A percentile compares a stretch with the other conserved stretches of the same genome.
phyloP scores from a whole-genome alignment of 2,797 vertebrate genomes.

The Pipistrellus kuhlii region DNA sequence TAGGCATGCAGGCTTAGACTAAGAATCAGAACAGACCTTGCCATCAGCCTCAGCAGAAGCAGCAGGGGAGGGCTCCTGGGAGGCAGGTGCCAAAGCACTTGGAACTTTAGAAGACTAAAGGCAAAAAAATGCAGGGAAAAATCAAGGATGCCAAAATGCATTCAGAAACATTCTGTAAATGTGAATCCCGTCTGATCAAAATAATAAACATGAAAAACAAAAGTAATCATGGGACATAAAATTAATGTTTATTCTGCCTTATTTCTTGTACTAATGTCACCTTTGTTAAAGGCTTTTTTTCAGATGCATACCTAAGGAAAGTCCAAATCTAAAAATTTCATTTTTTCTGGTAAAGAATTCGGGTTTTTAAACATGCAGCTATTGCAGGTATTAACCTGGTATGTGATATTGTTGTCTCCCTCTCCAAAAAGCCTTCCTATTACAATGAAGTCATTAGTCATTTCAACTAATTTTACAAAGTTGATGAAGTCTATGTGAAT shows the following conservation, averaged over 20 bases:
- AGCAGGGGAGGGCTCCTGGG: slow-evolving; percentile 91
- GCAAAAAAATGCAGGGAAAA: slow-evolving; percentile 86
- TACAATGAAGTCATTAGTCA: slow-evolving; percentile 41
- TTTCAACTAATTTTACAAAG: slow-evolving; percentile 32
- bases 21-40: slow-evolving; percentile 94
- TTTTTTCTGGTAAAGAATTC: slow-evolving; percentile 48
- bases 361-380: slow-evolving; percentile 33
- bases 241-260: background rate
- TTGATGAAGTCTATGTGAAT: background rate
- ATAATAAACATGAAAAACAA: slow-evolving; percentile 55
- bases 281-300: slow-evolving; percentile 26
- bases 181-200: slow-evolving; percentile 60
- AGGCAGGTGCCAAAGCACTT: slow-evolving; percentile 91
- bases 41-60: slow-evolving; percentile 92
- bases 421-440: slow-evolving; percentile 15
- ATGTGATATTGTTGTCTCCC: background rate
- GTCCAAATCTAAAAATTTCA: slow-evolving; percentile 36
- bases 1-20: slow-evolving; percentile 87
- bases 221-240: slow-evolving; percentile 40
- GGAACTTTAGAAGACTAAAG: slow-evolving; percentile 95
- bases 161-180: slow-evolving; percentile 70
- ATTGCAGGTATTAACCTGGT: background rate
- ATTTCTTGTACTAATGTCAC: slow-evolving; percentile 10
- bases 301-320: slow-evolving; percentile 52
- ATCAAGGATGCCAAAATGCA: slow-evolving; percentile 82